A percentile compares a stretch with the other conserved stretches of the same genome.
phyloP scores from a whole-genome alignment of 2,113 vertebrate genomes.

The Mugil cephalus region DNA sequence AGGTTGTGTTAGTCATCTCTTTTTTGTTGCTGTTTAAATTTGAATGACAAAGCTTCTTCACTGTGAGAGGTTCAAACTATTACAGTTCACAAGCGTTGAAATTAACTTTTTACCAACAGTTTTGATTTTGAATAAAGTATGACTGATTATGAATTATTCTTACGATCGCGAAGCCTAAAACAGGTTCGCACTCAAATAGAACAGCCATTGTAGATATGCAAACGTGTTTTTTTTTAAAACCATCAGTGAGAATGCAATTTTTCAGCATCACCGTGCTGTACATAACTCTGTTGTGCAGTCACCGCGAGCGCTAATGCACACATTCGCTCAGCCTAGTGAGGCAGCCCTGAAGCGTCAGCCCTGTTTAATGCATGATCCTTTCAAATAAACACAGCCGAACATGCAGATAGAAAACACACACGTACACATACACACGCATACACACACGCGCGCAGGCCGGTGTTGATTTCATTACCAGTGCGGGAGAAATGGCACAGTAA shows the following conservation, averaged over 20 bases:
- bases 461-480: slow-evolving; percentile 59
- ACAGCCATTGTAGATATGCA: slow-evolving; percentile 16
- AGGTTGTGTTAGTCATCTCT: too few relatives aligned
- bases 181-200: background rate
- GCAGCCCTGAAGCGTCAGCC: slow-evolving; percentile 62
- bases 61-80: too few relatives aligned
- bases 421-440: slow-evolving; percentile 5
- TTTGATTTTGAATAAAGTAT: too few relatives aligned
- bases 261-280: slow-evolving; percentile 32
- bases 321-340: slow-evolving; percentile 47
- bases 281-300: slow-evolving; percentile 38
- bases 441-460: slow-evolving; percentile 6
- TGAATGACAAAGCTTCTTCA: too few relatives aligned
- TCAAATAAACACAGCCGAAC: slow-evolving; percentile 29
- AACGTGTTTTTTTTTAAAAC: background rate
- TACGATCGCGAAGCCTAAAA: background rate
- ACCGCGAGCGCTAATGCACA: slow-evolving; percentile 48
- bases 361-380: slow-evolving; percentile 32
- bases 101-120: too few relatives aligned
- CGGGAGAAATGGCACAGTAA: slow-evolving; percentile 42
- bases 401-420: slow-evolving; percentile 16
- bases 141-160: too few relatives aligned
- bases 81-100: too few relatives aligned
- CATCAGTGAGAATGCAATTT: slow-evolving; percentile 25
- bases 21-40: too few relatives aligned